Evolutionary conservation across 2,888 invertebrate species (phyloP).

Genomic region (Cephonodes hylas): DNA sequence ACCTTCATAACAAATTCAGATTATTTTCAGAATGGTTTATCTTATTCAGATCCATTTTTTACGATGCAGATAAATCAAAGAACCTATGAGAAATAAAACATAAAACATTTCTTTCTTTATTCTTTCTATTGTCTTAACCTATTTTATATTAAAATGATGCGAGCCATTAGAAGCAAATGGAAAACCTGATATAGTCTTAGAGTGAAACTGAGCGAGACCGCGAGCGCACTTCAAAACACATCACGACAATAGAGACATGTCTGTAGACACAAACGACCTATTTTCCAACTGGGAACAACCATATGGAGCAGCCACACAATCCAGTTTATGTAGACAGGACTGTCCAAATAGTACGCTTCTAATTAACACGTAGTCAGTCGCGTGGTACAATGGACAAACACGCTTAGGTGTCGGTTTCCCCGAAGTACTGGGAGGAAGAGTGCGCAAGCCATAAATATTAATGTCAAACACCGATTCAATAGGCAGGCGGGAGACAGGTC

Average conservation of each 20-base stretch:
- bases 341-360: constrained; percentile 27
- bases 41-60: no score
- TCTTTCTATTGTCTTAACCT: constrained; percentile 41
- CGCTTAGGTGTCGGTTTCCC: constrained; percentile 57
- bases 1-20: neutral
- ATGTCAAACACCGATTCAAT: constrained; percentile 73
- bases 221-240: neutral
- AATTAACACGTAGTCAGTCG: constrained; percentile 43
- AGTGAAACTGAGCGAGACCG: neutral
- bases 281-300: constrained; percentile 23
- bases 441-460: constrained; percentile 73
- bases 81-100: constrained; percentile 11
- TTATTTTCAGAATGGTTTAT: neutral
- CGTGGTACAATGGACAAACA: constrained; percentile 60
- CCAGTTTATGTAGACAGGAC: constrained; percentile 18
- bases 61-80: neutral
- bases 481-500: constrained; percentile 63
- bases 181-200: constrained; percentile 34
- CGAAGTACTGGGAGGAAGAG: constrained; percentile 58
- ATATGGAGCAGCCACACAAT: constrained; percentile 14
- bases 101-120: no score
- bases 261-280: constrained; percentile 8
- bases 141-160: constrained; percentile 62
- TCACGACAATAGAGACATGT: neutral
- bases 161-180: constrained; percentile 46